Evolutionary conservation across 2,888 invertebrate genomes (phyloP).

Genomic region (Eupithecia exiguata): DNA sequence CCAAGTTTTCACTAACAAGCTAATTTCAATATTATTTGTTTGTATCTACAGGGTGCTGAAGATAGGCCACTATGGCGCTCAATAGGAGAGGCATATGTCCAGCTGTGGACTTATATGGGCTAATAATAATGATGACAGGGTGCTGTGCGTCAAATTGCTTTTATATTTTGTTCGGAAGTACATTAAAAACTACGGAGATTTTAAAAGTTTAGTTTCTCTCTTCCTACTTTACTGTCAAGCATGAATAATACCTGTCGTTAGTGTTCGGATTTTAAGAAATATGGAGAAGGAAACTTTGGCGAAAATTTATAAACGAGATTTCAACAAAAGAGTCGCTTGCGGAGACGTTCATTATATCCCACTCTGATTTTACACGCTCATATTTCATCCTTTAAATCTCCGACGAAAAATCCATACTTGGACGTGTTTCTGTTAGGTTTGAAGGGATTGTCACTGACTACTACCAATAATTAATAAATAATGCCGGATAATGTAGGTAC

Average conservation of each 20-base stretch:
- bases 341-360: no score
- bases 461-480: no score
- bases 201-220: not conserved
- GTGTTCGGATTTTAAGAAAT: not conserved
- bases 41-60: not conserved
- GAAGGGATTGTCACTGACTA: no score
- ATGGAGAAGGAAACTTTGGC: no score
- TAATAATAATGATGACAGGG: not conserved
- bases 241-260: not conserved
- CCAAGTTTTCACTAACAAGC: not conserved
- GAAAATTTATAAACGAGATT: no score
- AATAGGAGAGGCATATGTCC: not conserved
- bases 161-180: not conserved
- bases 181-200: not conserved
- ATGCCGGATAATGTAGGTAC: no score
- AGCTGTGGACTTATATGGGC: not conserved
- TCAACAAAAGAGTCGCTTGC: no score
- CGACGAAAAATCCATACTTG: no score
- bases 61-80: not conserved
- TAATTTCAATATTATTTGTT: not conserved
- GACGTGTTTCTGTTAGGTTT: no score
- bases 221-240: not conserved
- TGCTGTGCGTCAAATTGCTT: not conserved
- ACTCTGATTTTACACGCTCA: no score
- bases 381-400: no score